A percentile compares a stretch with the other conserved stretches of the same genome.
These are phyloP conservation scores for Coleophora flavipennella DNA, from an alignment of 2,888 invertebrate species.

Conservation along the genomic window DNA sequence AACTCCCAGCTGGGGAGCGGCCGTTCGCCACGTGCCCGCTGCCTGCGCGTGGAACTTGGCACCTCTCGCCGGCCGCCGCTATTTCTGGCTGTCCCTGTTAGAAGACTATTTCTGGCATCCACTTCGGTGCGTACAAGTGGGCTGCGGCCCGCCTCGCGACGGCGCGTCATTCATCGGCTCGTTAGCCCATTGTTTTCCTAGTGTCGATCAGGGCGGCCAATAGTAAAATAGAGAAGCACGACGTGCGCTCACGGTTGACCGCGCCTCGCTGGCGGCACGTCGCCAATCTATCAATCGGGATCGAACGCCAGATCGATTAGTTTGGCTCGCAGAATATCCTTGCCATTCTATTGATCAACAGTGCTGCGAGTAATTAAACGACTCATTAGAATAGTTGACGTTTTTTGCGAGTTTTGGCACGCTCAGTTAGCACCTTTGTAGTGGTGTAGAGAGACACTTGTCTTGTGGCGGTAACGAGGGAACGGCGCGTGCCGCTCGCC, in stretches of 20 bases:
- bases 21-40: slow-evolving; percentile 46
- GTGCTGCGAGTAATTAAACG: too few species aligned
- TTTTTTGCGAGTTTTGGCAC: not conserved
- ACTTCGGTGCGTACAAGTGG: slow-evolving; percentile 55
- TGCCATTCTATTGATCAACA: slow-evolving; percentile 26
- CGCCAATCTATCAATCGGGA: slow-evolving; percentile 61
- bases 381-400: too few species aligned
- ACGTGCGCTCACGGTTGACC: slow-evolving; percentile 40
- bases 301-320: slow-evolving; percentile 60
- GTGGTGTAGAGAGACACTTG: slow-evolving; percentile 12
- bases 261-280: slow-evolving; percentile 42
- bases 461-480: slow-evolving; percentile 30
- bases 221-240: slow-evolving; percentile 47
- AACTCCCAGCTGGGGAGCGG: slow-evolving; percentile 34
- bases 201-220: slow-evolving; percentile 54
- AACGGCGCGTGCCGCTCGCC: slow-evolving; percentile 45
- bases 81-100: slow-evolving; percentile 60
- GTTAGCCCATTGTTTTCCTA: slow-evolving; percentile 63
- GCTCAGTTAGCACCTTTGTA: slow-evolving; percentile 16
- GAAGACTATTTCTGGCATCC: slow-evolving; percentile 66
- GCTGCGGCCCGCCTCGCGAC: slow-evolving; percentile 39
- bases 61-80: slow-evolving; percentile 50
- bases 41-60: slow-evolving; percentile 55
- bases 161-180: slow-evolving; percentile 68
- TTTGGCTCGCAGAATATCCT: slow-evolving; percentile 37